These are phyloP conservation scores for Papilio gigon DNA, from an alignment of 2,888 invertebrate genomes.

Conservation along the genomic window DNA sequence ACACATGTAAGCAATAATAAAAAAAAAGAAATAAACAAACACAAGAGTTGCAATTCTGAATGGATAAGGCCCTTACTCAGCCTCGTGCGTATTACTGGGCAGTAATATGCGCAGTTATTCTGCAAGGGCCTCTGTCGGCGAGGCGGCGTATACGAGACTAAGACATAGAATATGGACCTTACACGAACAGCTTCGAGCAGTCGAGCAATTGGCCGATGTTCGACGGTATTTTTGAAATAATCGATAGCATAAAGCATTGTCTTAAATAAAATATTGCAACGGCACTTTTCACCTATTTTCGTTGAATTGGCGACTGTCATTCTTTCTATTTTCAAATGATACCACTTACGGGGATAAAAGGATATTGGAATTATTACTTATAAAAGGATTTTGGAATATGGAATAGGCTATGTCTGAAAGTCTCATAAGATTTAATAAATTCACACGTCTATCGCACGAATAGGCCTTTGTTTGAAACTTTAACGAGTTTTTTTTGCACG, in stretches of 20 bases:
- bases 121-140: no score
- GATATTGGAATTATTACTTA: background rate
- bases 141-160: no score
- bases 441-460: background rate
- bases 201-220: background rate
- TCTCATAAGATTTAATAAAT: background rate
- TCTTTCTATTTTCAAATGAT: slow-evolving; percentile 1
- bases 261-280: background rate
- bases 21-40: no score
- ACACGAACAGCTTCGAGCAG: background rate
- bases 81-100: no score
- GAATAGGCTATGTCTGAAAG: background rate
- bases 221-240: background rate
- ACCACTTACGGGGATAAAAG: background rate
- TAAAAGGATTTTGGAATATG: background rate
- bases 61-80: no score
- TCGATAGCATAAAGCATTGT: background rate
- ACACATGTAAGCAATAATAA: no score
- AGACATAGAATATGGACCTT: background rate
- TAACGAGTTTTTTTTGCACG: background rate
- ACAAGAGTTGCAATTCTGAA: no score
- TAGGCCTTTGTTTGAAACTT: background rate
- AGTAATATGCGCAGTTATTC: no score
- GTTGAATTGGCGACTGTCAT: background rate
- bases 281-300: background rate